Conservation (phyloP, 2,113 vertebrate species). For the Carollia perspicillata region DNA sequence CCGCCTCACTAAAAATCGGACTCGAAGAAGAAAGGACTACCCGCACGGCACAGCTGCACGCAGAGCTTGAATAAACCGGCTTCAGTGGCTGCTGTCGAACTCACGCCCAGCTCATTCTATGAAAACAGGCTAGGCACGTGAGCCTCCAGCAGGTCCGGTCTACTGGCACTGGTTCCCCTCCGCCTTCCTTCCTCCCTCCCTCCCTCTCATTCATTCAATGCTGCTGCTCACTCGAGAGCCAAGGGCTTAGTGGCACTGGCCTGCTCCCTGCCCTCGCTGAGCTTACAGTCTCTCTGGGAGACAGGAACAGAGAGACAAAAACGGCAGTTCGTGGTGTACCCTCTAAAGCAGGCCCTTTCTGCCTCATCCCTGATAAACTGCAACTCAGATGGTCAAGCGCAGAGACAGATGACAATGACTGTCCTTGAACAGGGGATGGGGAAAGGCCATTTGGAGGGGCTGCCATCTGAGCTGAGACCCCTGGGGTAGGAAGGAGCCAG, state of each 20-base stretch:
- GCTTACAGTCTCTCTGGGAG: background rate
- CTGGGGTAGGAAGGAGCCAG: background rate
- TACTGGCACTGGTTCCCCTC: too few species aligned
- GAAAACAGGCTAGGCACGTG: fast-evolving
- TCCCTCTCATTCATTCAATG: background rate
- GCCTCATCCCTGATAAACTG: background rate
- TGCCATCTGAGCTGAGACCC: background rate
- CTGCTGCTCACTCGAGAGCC: too few species aligned
- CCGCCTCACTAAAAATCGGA: background rate
- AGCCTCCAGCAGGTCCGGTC: too few species aligned
- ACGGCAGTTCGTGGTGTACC: too few species aligned
- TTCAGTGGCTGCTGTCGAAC: background rate
- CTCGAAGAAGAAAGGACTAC: background rate
- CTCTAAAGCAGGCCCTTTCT: background rate
- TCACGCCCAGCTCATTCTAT: background rate
- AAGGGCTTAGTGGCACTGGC: too few species aligned
- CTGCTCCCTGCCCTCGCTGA: background rate
- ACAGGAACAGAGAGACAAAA: background rate
- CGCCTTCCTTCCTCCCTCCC: background rate
- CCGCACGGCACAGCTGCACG: fast-evolving
- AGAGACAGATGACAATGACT: background rate
- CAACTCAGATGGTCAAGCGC: background rate
- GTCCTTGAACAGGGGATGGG: background rate
- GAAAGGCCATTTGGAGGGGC: background rate
- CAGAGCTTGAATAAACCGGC: background rate